Evolutionary conservation across 2,797 vertebrate species (phyloP), one percentile per base, ranked within the genome.

Genomic region (Melanotaenia parkinsoni): DNA sequence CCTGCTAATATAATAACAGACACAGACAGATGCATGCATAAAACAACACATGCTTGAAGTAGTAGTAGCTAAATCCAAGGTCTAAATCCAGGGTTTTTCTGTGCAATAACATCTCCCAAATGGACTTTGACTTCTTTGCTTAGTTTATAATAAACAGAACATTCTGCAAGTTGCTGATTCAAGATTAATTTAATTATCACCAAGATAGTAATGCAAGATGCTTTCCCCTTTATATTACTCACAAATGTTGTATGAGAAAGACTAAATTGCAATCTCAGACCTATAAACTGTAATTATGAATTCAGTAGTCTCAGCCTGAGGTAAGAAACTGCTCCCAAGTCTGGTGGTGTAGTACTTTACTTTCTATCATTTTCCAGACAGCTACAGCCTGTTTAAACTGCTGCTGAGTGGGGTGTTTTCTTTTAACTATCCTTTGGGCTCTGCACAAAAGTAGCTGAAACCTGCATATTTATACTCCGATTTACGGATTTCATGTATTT

Each of bases 361-460:
- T 57, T 57, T 57, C 9, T 37, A 32, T 40, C 38, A 37, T 26
- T 40, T 56, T 16, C 18, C 64, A 57, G 32, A 43, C 38, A 26
- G 50, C 32, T 20, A 18, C 26, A 30, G 28, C 30, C 30, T 30
- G 30, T 57, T 57, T 57, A 28, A 57, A 32, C 51, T 54, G 26
- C 18, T 28, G 54, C 54, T 57, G 37, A 18, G 51, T 11, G 18
- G 18, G 11, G 35, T 43, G 8, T 40, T 67, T 28, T 57, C 38
- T 66, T 66, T 64, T 53, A 40, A 56, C 20, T 37, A 38, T 56
- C 9, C 24, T 40, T 40, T 38, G 16, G 35, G 64, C 16, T 56
- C 35, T 26, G 33, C 20, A 18, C n/a, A 20, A 37, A 40, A 58
- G 30, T 58, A 58, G 57, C 57, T 58, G 57, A 35, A 35, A 58